Percentiles rank a stretch among this genome's conserved stretches.
These are phyloP conservation scores for Chorisops tibialis DNA, from an alignment of 2,888 invertebrate genomes.

Conservation along the genomic window DNA sequence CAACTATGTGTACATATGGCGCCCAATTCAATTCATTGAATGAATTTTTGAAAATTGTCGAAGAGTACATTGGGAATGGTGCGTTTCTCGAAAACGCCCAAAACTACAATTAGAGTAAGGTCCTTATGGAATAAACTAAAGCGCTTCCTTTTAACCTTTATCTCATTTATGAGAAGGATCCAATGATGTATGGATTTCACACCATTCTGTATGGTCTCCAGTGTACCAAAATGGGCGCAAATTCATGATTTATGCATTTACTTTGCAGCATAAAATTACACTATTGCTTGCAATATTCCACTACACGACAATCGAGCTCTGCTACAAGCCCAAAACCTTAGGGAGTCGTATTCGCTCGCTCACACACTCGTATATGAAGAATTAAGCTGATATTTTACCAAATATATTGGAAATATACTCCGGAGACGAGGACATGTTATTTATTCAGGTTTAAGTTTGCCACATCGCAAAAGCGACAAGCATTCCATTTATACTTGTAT, in stretches of 20 bases:
- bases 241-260: conserved; percentile 32
- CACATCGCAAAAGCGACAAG: not conserved
- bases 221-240: conserved; percentile 1
- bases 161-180: no score
- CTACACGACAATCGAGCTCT: not conserved
- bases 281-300: conserved; percentile 11
- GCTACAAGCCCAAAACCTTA: not conserved
- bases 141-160: no score
- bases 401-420: conserved; percentile 14
- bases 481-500: no score
- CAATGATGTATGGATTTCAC: no score
- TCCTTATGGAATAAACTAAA: no score
- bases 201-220: not conserved
- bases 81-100: no score
- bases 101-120: no score
- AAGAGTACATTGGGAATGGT: no score
- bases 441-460: conserved; percentile 20
- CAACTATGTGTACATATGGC: no score
- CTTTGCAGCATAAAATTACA: conserved; percentile 32
- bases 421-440: conserved; percentile 10
- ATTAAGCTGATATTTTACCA: conserved; percentile 7
- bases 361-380: not conserved
- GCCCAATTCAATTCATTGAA: no score
- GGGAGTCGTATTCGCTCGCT: conserved; percentile 8
- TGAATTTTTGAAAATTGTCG: no score